Conservation (phyloP, 30 jellyfish, hydroid and myxozoan species). For the Rhopilema esculentum region DNA sequence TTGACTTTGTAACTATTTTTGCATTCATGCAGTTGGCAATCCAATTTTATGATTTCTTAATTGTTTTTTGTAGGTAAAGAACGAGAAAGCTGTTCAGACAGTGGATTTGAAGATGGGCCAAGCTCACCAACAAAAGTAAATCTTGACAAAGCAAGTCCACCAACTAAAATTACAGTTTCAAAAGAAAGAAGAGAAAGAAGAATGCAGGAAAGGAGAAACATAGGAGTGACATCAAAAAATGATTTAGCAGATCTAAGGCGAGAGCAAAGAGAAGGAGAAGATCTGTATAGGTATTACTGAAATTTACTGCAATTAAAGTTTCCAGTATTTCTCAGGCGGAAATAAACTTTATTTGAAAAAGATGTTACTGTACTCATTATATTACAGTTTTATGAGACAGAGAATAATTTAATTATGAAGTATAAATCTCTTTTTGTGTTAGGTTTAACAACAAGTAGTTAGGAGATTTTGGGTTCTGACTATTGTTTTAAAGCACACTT, state of each 20-base stretch:
- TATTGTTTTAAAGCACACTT: too few relatives aligned
- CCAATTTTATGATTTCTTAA: background rate
- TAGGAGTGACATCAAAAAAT: conserved; percentile 5
- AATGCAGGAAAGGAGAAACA: conserved; percentile 42
- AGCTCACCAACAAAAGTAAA: conserved; percentile 52
- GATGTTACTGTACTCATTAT: too few relatives aligned
- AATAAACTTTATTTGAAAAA: too few relatives aligned
- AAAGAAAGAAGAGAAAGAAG: conserved; percentile 68
- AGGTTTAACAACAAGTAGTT: too few relatives aligned
- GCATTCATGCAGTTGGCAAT: too few relatives aligned
- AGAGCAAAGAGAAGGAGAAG: conserved; percentile 47
- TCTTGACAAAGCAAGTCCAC: conserved; percentile 30
- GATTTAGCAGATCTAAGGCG: conserved; percentile 20
- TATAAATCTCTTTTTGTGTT: too few relatives aligned
- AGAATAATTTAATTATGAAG: too few relatives aligned
- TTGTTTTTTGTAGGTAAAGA: conserved; percentile 35
- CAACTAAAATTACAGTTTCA: conserved; percentile 21
- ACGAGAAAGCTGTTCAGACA: conserved; percentile 66
- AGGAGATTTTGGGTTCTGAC: too few relatives aligned
- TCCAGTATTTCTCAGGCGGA: too few relatives aligned
- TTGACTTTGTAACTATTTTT: too few relatives aligned
- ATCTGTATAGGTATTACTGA: conserved; percentile 44
- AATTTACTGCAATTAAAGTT: too few relatives aligned
- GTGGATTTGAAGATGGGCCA: conserved; percentile 72
- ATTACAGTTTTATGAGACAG: too few relatives aligned